Evolutionary conservation across 2,888 invertebrate genomes (phyloP).

Genomic region (Drosophila meridiana): DNA sequence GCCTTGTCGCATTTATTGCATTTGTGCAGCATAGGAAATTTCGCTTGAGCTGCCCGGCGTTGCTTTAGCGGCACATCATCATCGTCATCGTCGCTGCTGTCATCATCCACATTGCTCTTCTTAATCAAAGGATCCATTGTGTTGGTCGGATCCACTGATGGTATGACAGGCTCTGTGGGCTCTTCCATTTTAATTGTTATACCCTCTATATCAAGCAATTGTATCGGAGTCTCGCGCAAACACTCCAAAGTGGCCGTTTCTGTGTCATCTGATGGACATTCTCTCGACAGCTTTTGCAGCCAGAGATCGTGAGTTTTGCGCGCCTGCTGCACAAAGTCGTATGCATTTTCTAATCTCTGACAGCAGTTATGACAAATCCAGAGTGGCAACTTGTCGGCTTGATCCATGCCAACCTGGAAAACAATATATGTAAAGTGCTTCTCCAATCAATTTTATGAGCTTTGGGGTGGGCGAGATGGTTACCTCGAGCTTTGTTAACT

Average conservation of each 20-base stretch:
- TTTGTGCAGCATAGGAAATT: constrained; percentile 36
- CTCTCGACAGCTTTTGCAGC: constrained; percentile 35
- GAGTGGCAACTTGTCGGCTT: constrained; percentile 52
- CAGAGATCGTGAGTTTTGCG: constrained; percentile 51
- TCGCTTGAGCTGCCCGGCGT: constrained; percentile 25
- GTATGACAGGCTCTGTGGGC: constrained; percentile 27
- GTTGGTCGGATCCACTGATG: neutral
- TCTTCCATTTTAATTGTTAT: constrained; percentile 64
- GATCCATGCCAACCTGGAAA: constrained; percentile 37
- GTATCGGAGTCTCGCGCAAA: constrained; percentile 57
- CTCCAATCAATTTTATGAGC: constrained; percentile 17
- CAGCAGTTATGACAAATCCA: constrained; percentile 61
- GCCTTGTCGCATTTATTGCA: constrained; percentile 54
- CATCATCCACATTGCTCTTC: constrained; percentile 7
- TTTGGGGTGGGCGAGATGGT: neutral
- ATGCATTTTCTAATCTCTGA: constrained; percentile 52
- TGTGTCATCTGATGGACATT: constrained; percentile 2
- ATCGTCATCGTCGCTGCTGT: constrained; percentile 44
- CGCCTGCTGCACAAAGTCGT: constrained; percentile 63
- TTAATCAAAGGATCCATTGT: constrained; percentile 55
- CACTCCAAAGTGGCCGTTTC: constrained; percentile 44
- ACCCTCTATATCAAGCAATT: constrained; percentile 61
- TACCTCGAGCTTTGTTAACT: constrained; percentile 61
- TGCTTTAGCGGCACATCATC: constrained; percentile 63
- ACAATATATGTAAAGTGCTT: neutral